Evolutionary conservation across 2,113 vertebrate species (phyloP).

Genomic region (Dasyprocta punctata): DNA sequence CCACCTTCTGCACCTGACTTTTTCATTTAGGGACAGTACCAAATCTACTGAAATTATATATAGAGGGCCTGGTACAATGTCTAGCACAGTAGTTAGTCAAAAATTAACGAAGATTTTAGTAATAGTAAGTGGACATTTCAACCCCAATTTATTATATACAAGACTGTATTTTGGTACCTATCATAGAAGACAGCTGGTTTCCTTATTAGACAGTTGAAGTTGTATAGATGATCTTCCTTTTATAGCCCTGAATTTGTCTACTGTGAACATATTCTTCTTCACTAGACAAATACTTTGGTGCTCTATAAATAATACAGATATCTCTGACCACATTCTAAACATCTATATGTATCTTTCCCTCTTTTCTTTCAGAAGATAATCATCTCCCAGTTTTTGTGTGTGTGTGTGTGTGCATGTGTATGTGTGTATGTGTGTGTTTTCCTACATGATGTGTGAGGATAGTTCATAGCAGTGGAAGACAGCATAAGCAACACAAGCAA

Average conservation of each 20-base stretch:
- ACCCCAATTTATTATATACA: neutral
- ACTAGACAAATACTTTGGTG: too few species aligned
- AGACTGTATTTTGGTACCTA: neutral
- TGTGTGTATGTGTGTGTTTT: neutral
- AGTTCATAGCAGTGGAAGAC: too few species aligned
- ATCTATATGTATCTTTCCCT: neutral
- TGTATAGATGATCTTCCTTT: neutral
- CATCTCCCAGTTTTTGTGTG: neutral
- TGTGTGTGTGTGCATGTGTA: neutral
- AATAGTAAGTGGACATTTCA: neutral
- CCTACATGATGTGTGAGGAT: neutral
- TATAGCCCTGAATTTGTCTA: neutral
- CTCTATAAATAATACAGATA: neutral
- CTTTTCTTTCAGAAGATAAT: neutral
- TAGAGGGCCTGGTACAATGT: neutral
- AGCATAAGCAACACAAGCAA: too few species aligned
- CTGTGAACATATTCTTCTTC: too few species aligned
- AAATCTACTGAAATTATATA: neutral
- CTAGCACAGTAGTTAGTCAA: neutral
- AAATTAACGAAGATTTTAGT: neutral
- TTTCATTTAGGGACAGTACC: neutral
- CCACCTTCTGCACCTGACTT: neutral
- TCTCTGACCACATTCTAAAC: neutral
- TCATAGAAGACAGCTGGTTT: neutral
- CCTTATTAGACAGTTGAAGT: neutral